Evolutionary conservation across 2,797 vertebrate genomes (phyloP).

Genomic region (Dicrostonyx torquatus): DNA sequence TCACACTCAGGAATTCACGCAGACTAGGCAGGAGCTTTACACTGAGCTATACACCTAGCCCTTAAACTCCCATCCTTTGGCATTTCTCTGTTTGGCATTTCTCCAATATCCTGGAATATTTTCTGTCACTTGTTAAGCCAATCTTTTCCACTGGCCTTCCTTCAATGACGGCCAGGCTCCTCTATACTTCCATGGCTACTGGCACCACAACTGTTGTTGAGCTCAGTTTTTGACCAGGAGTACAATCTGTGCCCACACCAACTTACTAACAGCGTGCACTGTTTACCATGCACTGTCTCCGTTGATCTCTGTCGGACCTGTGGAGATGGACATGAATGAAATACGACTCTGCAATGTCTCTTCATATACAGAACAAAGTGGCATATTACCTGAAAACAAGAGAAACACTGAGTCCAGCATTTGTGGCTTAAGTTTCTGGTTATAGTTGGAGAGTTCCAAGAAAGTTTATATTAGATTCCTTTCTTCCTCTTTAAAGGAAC

Average conservation of each 20-base stretch:
- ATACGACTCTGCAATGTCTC: neutral
- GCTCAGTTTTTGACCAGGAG: neutral
- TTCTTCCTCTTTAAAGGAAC: neutral
- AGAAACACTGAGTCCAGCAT: neutral
- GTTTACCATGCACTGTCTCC: neutral
- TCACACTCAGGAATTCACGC: too few relatives aligned
- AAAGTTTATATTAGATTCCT: conserved; percentile 47
- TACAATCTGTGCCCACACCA: neutral
- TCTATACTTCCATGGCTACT: rapidly evolving
- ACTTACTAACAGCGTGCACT: neutral
- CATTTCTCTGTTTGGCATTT: neutral
- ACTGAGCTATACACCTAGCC: neutral
- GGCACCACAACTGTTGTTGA: neutral
- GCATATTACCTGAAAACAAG: neutral
- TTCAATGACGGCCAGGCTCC: neutral
- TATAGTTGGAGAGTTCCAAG: neutral
- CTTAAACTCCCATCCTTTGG: neutral
- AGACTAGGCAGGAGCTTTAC: neutral
- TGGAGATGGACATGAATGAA: neutral
- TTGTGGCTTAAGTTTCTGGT: conserved; percentile 35
- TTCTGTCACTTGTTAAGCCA: neutral
- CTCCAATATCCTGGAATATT: neutral
- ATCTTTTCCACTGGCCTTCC: neutral
- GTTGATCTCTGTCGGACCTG: neutral
- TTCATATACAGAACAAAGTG: neutral